These are phyloP conservation scores for Ailuropoda melanoleuca DNA, from an alignment of 2,113 vertebrate genomes.

Conservation along the genomic window DNA sequence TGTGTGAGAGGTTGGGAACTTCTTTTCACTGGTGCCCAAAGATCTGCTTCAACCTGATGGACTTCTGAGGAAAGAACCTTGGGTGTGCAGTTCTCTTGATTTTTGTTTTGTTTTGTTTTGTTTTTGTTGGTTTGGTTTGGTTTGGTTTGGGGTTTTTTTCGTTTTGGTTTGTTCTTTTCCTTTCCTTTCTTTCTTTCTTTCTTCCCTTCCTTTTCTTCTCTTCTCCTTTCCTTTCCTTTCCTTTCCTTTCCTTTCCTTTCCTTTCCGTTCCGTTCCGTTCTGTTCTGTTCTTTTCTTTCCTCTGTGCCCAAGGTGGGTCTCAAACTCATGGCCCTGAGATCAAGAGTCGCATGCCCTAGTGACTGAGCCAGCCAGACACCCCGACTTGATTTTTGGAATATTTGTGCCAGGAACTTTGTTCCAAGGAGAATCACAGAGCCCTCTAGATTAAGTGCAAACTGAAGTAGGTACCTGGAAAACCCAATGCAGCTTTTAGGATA, in stretches of 20 bases:
- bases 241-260: too few relatives aligned
- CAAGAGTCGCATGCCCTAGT: neutral
- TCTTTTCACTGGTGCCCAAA: constrained; percentile 5
- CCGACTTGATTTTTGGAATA: neutral
- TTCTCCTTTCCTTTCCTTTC: too few relatives aligned
- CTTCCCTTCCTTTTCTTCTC: too few relatives aligned
- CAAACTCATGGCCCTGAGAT: neutral
- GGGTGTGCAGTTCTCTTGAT: neutral
- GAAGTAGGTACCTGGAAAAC: neutral
- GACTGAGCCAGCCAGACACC: neutral
- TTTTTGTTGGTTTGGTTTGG: too few relatives aligned
- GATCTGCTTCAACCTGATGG: neutral
- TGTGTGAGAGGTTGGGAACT: neutral
- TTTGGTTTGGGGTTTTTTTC: too few relatives aligned
- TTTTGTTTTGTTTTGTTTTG: neutral
- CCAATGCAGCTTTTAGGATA: neutral
- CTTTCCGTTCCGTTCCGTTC: too few relatives aligned
- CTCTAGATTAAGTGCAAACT: neutral
- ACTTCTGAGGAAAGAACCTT: neutral
- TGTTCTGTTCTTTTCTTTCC: too few relatives aligned
- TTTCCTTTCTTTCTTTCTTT: neutral
- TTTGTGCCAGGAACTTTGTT: constrained; percentile 7
- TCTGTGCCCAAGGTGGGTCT: neutral
- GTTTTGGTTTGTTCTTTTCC: neutral
- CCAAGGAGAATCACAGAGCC: neutral